Conservation (phyloP, 2,113 vertebrate genomes). For the Oncorhynchus keta region DNA sequence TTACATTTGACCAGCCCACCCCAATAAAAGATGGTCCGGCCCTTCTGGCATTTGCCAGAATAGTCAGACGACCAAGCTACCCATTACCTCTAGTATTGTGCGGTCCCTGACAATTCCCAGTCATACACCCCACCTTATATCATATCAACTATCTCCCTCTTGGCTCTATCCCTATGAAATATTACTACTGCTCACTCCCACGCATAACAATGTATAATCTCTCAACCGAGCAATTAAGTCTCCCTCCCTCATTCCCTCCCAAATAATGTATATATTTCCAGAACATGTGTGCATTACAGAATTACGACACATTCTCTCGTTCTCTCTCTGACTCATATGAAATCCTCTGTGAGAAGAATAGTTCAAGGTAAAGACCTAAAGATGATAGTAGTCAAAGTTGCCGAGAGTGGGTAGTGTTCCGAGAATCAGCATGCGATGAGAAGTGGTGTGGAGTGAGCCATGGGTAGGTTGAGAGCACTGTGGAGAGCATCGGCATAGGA, state of each 20-base stretch:
- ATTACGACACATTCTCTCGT: conserved; percentile 34
- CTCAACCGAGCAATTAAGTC: conserved; percentile 42
- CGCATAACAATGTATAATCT: conserved; percentile 28
- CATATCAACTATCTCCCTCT: conserved; percentile 1
- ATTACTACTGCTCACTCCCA: conserved; percentile 13
- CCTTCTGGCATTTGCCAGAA: too few species aligned
- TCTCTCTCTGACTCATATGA: conserved; percentile 19
- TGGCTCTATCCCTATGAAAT: conserved; percentile 2
- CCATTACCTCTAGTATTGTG: too few species aligned
- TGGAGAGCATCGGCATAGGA: conserved; percentile 23
- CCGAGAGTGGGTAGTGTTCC: conserved; percentile 5
- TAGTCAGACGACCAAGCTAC: too few species aligned
- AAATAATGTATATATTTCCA: conserved; percentile 47
- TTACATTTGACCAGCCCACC: not conserved
- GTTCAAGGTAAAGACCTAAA: conserved; percentile 24
- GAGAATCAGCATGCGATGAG: conserved; percentile 18
- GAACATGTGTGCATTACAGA: conserved; percentile 34
- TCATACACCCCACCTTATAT: conserved; percentile 18
- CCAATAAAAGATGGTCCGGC: too few species aligned
- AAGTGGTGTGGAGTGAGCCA: conserved; percentile 18
- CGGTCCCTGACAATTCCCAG: too few species aligned
- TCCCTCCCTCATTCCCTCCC: conserved; percentile 11
- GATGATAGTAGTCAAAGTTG: conserved; percentile 4
- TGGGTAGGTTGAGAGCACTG: conserved; percentile 17
- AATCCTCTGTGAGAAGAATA: not conserved